These are phyloP conservation scores for Sminthopsis crassicaudata DNA, from an alignment of 2,113 vertebrate species.

Conservation along the genomic window DNA sequence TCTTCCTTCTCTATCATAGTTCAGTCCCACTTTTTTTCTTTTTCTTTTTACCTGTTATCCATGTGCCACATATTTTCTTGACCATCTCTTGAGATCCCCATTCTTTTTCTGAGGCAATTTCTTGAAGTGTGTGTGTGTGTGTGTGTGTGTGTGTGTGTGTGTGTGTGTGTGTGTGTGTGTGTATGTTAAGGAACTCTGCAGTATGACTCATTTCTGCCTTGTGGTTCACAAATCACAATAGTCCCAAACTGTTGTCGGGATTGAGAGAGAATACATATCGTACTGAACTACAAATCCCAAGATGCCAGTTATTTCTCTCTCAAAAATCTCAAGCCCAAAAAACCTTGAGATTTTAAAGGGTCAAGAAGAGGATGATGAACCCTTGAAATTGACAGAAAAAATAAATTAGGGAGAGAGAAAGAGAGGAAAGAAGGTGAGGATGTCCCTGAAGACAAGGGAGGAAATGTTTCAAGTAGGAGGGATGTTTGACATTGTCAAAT, in stretches of 20 bases:
- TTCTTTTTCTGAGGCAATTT: neutral
- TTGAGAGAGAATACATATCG: neutral
- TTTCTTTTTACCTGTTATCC: neutral
- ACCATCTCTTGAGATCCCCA: neutral
- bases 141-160: no score
- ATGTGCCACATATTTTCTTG: neutral
- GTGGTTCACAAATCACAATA: neutral
- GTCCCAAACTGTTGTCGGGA: neutral
- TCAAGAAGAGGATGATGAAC: neutral
- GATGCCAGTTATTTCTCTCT: neutral
- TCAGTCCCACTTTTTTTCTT: neutral
- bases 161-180: neutral
- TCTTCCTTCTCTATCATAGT: neutral
- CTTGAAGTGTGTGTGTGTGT: neutral
- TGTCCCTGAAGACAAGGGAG: neutral
- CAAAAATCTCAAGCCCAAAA: neutral
- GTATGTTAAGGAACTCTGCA: neutral
- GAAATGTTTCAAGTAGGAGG: neutral
- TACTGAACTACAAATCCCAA: neutral
- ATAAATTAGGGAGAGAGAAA: neutral
- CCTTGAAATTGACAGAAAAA: neutral
- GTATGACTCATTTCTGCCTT: neutral
- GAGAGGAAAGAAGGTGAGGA: neutral
- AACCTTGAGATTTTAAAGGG: neutral
- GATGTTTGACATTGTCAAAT: neutral